Conservation (phyloP, 1,140 invertebrate species). For the Anastrepha obliqua region DNA sequence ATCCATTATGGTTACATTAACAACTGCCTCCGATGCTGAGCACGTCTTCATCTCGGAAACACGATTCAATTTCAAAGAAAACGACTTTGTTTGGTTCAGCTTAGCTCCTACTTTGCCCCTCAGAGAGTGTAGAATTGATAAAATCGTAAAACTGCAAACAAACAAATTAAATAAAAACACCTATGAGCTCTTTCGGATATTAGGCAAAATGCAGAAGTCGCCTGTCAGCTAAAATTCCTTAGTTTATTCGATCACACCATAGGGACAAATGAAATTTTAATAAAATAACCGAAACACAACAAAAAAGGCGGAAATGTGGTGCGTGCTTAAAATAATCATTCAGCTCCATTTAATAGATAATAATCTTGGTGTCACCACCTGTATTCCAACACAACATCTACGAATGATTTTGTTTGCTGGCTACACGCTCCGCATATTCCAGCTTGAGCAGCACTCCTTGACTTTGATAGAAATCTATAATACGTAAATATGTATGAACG, state of each 20-base stretch:
- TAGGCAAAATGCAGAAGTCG: conserved; percentile 21
- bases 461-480: background rate
- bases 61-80: conserved; percentile 19
- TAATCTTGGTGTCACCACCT: conserved; percentile 34
- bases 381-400: background rate
- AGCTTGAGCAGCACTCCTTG: too few species aligned
- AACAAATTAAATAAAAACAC: conserved; percentile 58
- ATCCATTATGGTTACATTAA: background rate
- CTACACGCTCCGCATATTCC: background rate
- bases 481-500: background rate
- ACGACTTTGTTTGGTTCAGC: background rate
- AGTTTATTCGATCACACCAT: conserved; percentile 45
- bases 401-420: background rate
- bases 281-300: conserved; percentile 39
- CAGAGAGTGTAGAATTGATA: conserved; percentile 38
- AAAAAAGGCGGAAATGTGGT: conserved; percentile 59
- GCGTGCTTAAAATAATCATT: conserved; percentile 58
- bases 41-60: conserved; percentile 4
- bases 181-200: conserved; percentile 46
- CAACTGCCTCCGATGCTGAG: conserved; percentile 15
- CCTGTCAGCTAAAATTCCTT: background rate
- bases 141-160: conserved; percentile 55
- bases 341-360: conserved; percentile 31
- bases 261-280: conserved; percentile 53
- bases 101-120: background rate